Percentiles rank a stretch among this genome's conserved stretches.
Evolutionary conservation across 2,113 vertebrate genomes (phyloP).

Genomic region (Ceratotherium simum): DNA sequence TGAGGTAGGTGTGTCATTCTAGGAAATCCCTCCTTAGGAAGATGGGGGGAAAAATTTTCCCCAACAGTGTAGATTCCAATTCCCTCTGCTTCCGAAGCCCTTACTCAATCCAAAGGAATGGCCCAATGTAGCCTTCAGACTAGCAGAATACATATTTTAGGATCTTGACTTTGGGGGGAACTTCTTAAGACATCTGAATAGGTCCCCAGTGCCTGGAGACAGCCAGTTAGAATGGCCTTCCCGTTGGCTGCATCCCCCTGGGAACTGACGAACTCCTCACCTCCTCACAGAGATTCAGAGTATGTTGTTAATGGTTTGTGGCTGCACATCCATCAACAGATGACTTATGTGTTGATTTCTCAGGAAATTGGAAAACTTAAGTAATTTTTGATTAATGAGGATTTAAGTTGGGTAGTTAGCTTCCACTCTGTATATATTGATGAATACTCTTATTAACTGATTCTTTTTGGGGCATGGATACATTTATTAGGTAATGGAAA

Average conservation of each 20-base stretch:
- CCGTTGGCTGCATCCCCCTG: not conserved
- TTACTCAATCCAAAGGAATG: not conserved
- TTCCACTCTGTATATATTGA: conserved; percentile 27
- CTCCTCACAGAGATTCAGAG: not conserved
- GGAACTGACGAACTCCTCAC: not conserved
- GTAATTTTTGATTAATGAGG: conserved; percentile 69
- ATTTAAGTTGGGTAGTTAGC: not conserved
- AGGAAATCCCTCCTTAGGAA: not conserved
- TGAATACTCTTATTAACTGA: conserved; percentile 17
- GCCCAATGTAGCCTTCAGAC: not conserved
- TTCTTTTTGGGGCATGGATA: not conserved
- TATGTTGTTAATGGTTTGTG: conserved; percentile 7
- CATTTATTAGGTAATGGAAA: conserved; percentile 48
- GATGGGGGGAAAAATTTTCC: not conserved
- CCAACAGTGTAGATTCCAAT: not conserved
- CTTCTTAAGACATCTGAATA: not conserved
- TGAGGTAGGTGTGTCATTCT: not conserved
- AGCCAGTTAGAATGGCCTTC: not conserved
- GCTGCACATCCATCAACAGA: conserved; percentile 13
- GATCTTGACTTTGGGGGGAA: not conserved
- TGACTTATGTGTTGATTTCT: conserved; percentile 46
- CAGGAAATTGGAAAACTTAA: conserved; percentile 55
- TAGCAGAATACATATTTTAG: not conserved
- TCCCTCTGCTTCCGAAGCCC: not conserved
- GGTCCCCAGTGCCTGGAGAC: not conserved